Conservation (phyloP, 1,140 invertebrate species). For the Spodoptera litura region DNA sequence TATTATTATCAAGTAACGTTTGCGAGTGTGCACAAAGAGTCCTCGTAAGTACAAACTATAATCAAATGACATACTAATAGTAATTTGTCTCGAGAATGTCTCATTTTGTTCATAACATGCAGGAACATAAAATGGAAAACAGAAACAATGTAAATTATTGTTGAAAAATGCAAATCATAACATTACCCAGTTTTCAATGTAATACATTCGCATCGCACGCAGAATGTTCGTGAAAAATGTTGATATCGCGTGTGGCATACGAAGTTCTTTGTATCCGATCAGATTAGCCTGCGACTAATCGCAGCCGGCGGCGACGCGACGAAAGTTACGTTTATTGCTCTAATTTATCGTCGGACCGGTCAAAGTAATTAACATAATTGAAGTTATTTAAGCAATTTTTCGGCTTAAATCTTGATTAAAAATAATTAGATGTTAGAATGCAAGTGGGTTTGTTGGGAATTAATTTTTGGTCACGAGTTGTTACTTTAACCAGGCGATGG, state of each 20-base stretch:
- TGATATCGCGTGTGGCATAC: slow-evolving; percentile 17
- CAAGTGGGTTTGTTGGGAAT: slow-evolving; percentile 15
- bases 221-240: slow-evolving; percentile 36
- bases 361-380: slow-evolving; percentile 46
- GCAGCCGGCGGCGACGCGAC: slow-evolving; percentile 37
- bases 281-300: slow-evolving; percentile 47
- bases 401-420: slow-evolving; percentile 38
- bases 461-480: slow-evolving; percentile 31
- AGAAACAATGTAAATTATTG: slow-evolving; percentile 31
- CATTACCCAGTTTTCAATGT: slow-evolving; percentile 25
- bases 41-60: not conserved
- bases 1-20: not conserved
- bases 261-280: slow-evolving; percentile 27
- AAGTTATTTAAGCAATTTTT: slow-evolving; percentile 40
- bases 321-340: slow-evolving; percentile 50
- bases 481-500: slow-evolving; percentile 1
- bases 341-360: slow-evolving; percentile 47
- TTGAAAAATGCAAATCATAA: slow-evolving; percentile 33
- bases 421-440: slow-evolving; percentile 31
- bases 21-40: not conserved
- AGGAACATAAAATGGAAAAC: slow-evolving; percentile 7
- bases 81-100: slow-evolving; percentile 22
- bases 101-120: slow-evolving; percentile 10
- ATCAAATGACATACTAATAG: not conserved
- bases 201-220: slow-evolving; percentile 30